Evolutionary conservation across 1,140 invertebrate genomes (phyloP).

Genomic region (Hycleus cichorii): DNA sequence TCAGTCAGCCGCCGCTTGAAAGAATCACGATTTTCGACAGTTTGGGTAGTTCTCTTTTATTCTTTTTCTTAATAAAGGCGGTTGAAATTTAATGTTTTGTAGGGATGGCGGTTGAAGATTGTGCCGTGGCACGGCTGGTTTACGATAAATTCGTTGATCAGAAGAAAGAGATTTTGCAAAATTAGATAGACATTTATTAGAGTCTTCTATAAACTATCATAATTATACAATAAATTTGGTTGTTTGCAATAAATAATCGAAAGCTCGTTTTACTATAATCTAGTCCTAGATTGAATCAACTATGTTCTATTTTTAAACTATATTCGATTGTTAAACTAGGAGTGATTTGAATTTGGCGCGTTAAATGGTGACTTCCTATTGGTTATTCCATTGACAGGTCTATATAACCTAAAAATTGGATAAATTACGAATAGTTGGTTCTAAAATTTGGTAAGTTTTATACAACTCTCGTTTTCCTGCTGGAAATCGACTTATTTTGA

Average conservation of each 20-base stretch:
- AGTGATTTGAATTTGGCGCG: too few relatives aligned
- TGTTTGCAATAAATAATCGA: neutral
- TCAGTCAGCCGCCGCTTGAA: conserved; percentile 8
- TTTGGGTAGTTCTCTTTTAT: conserved; percentile 30
- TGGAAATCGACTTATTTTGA: too few relatives aligned
- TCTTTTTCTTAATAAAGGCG: conserved; percentile 42
- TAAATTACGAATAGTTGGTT: too few relatives aligned
- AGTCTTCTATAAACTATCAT: neutral
- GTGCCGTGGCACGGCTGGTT: conserved; percentile 43
- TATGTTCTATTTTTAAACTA: neutral
- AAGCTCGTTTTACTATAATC: neutral
- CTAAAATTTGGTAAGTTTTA: too few relatives aligned
- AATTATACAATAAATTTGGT: neutral
- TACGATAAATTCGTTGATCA: conserved; percentile 29
- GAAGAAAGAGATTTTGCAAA: neutral
- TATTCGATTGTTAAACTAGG: too few relatives aligned
- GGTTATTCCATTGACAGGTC: too few relatives aligned
- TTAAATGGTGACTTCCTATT: too few relatives aligned
- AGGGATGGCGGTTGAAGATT: conserved; percentile 50
- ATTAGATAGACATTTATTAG: neutral
- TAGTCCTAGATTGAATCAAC: neutral
- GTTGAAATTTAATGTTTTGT: conserved; percentile 43
- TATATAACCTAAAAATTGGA: too few relatives aligned
- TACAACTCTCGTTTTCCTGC: too few relatives aligned
- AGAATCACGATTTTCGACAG: conserved; percentile 38